Evolutionary conservation across 2,797 vertebrate genomes (phyloP).

Genomic region (Enteromius viviparus): DNA sequence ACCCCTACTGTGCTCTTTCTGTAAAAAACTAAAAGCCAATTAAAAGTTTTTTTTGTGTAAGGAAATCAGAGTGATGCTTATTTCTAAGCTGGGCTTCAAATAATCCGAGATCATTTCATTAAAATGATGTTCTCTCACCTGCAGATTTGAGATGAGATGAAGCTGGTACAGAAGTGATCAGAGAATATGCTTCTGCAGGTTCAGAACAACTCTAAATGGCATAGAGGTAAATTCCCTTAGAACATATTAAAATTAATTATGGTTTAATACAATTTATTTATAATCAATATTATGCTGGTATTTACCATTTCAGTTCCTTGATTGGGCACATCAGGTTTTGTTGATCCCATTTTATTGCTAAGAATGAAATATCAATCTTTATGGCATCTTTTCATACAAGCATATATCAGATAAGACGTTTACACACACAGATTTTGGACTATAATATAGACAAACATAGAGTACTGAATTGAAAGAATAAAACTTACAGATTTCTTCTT

Average conservation of each 20-base stretch:
- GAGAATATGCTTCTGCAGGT: not conserved
- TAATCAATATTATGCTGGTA: not conserved
- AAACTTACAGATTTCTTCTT: not conserved
- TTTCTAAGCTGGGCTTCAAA: too few relatives aligned
- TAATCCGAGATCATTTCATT: not conserved
- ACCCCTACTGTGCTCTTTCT: too few relatives aligned
- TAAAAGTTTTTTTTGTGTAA: too few relatives aligned
- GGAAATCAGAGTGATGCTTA: too few relatives aligned
- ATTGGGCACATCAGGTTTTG: not conserved
- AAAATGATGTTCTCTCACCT: not conserved
- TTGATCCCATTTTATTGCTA: not conserved
- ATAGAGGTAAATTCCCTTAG: not conserved
- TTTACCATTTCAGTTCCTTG: not conserved
- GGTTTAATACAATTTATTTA: not conserved
- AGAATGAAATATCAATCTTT: not conserved
- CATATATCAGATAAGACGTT: not conserved
- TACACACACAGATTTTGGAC: not conserved
- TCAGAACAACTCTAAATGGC: conserved; percentile 21
- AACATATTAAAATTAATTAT: not conserved
- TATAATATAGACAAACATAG: not conserved
- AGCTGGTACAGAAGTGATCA: conserved; percentile 4
- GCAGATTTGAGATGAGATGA: not conserved
- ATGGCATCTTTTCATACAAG: not conserved
- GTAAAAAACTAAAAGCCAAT: too few relatives aligned
- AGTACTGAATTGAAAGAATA: not conserved